phyloP scores from a whole-genome alignment of 2,888 invertebrate species.

The Byasa hedistus region DNA sequence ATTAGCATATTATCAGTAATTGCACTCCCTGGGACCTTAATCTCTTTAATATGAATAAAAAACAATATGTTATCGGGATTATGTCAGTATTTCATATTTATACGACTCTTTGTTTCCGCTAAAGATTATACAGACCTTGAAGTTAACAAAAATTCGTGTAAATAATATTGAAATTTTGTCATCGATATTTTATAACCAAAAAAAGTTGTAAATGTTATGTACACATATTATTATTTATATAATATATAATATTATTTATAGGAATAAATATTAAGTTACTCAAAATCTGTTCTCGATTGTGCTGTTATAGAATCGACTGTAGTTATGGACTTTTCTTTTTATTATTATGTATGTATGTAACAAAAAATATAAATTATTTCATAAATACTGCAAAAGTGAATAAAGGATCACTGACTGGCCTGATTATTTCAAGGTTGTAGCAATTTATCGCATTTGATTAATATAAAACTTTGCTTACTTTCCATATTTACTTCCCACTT shows the following conservation, averaged over 20 bases:
- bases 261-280: no score
- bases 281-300: background rate
- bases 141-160: background rate
- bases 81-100: background rate
- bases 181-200: background rate
- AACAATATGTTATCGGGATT: background rate
- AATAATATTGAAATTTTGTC: background rate
- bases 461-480: no score
- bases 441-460: background rate
- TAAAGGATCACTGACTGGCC: conserved; percentile 20
- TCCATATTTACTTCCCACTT: no score
- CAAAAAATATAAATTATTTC: background rate
- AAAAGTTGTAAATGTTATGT: background rate
- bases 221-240: background rate
- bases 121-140: conserved; percentile 24
- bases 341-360: background rate
- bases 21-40: background rate
- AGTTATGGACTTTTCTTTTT: no score
- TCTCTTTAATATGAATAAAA: background rate
- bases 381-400: background rate
- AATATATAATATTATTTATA: no score
- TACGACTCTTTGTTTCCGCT: conserved; percentile 11
- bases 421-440: conserved; percentile 17
- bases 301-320: background rate
- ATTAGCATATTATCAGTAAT: background rate